These are phyloP conservation scores for Chymomyza procnemis DNA, from an alignment of 2,888 invertebrate genomes.

Conservation along the genomic window DNA sequence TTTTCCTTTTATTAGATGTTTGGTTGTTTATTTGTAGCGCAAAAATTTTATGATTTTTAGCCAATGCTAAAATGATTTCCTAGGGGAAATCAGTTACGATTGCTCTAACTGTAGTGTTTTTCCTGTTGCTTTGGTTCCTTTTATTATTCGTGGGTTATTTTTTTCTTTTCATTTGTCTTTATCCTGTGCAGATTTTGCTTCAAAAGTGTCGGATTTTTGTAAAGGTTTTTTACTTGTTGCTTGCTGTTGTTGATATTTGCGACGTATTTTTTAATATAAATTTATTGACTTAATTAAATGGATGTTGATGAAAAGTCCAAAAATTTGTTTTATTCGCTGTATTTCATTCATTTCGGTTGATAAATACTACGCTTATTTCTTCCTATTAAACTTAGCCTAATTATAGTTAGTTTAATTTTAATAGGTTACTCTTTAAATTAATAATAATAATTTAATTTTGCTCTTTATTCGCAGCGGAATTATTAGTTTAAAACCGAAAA, in stretches of 20 bases:
- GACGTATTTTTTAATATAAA: no score
- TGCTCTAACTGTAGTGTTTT: slow-evolving; percentile 15
- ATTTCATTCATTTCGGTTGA: no score
- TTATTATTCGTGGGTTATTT: slow-evolving; percentile 32
- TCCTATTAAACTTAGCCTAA: no score
- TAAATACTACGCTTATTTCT: no score
- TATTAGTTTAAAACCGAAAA: no score
- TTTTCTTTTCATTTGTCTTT: background rate
- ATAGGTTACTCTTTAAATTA: no score
- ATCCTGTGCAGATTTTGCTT: background rate
- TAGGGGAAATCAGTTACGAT: slow-evolving; percentile 69
- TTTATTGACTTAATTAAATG: no score
- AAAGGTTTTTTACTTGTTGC: background rate
- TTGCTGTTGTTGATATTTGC: background rate
- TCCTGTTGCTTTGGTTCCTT: slow-evolving; percentile 19
- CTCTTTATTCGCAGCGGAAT: no score
- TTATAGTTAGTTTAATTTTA: no score
- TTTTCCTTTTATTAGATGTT: slow-evolving; percentile 40
- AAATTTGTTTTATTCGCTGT: no score
- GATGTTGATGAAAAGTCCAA: no score
- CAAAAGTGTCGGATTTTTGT: background rate
- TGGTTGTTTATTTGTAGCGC: slow-evolving; percentile 65
- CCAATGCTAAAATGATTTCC: slow-evolving; percentile 77
- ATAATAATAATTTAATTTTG: no score
- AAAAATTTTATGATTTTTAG: slow-evolving; percentile 76